These are phyloP conservation scores for Alosa sapidissima DNA, from an alignment of 2,797 vertebrate species.

Conservation along the genomic window DNA sequence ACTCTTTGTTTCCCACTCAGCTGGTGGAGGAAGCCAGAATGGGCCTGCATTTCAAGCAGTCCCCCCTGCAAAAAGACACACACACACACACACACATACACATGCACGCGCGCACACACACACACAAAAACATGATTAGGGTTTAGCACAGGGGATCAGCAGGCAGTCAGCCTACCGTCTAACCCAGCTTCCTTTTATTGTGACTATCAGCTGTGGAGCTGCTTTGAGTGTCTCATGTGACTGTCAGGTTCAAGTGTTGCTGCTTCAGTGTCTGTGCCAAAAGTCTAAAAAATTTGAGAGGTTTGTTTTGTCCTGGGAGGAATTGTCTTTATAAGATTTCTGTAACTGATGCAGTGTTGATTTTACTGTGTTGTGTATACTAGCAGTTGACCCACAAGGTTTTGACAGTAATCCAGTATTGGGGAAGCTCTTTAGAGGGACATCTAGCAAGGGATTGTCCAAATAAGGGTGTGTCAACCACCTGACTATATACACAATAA, in stretches of 20 bases:
- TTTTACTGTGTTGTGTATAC: background rate
- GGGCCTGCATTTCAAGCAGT: slow-evolving; percentile 74
- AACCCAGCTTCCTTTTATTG: slow-evolving; percentile 18
- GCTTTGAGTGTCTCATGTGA: background rate
- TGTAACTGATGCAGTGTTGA: background rate
- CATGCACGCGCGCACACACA: background rate
- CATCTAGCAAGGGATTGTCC: background rate
- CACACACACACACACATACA: background rate
- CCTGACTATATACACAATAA: no score
- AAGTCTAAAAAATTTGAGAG: background rate
- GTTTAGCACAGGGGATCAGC: background rate
- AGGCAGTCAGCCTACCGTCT: background rate
- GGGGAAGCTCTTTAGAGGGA: background rate
- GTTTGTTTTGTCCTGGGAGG: background rate
- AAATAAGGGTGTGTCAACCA: background rate
- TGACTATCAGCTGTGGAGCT: background rate
- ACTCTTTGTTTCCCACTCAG: slow-evolving; percentile 67
- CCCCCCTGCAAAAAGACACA: slow-evolving; percentile 67
- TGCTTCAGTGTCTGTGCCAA: background rate
- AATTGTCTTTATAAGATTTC: background rate
- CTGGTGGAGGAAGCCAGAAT: slow-evolving; percentile 67
- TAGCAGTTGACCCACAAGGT: background rate
- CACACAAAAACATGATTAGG: slow-evolving; percentile 13
- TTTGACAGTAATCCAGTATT: background rate
- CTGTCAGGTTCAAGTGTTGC: background rate